Base-by-base conservation (phyloP, 2,888 invertebrate species). In the Phyto melanocephala region DNA sequence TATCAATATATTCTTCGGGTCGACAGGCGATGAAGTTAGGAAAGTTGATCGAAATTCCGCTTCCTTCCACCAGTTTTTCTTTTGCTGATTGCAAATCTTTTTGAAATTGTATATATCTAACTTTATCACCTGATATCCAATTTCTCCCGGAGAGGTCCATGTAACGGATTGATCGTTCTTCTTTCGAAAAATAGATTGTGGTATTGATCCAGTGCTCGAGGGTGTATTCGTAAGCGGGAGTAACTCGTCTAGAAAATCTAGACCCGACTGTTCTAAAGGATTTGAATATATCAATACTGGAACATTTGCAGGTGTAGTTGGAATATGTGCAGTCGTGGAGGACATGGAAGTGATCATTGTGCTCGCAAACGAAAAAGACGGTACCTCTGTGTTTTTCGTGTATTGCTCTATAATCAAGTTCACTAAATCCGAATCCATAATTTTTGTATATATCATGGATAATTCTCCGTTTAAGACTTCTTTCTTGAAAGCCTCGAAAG, bases 41-140 rank as follows among this genome's bases (percentile, higher is more conserved):
- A 56, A 80, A 11, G 80, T 80, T 0, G 74, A 74, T 2, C 76
- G 24, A 1, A 76, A 6, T 8, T 76, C 58, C 0, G 76, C 80
- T n/a, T 81, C 80, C 52, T 76, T 71, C 76, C 71, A 80, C 80
- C 75, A 80, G 5, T 75, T 70, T 13, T 60, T 75, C 47, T 74
- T 80, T 0, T 52, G 62, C 52, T 33, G 0, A n/a, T 22, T 28
- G 17, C 8, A n/a, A 6, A 80, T 58, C 35, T 70, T 75, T 1
- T 3, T 10, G 52, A 56, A 75, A 37, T 56, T 63, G 75, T 75
- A 80, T 1, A 80, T 47, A 37, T 80, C 80, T 2, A 75, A n/a
- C 13, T 75, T 58, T n/a, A 75, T 37, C 3, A 67, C 65, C 33
- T 76, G 68, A 11, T 28, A 77, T 3, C 58, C 76, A 50, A 17